Conservation (phyloP, 2,113 vertebrate genomes). For the Amazona vittata region DNA sequence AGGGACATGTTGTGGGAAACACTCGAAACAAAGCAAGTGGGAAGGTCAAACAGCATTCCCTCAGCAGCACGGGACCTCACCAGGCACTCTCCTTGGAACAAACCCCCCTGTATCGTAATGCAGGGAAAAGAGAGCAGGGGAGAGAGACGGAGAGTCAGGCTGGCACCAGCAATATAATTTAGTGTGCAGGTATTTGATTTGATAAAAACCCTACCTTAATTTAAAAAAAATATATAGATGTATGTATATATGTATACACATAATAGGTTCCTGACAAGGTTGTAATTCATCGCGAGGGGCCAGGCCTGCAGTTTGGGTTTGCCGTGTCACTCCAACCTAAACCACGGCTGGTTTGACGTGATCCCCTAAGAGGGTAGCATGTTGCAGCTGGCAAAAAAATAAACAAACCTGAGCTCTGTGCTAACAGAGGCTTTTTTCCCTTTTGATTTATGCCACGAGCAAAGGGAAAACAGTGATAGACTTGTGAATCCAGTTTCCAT, state of each 20-base stretch:
- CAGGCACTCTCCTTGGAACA: conserved; percentile 10
- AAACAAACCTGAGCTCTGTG: conserved; percentile 76
- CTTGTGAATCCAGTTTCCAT: conserved; percentile 67
- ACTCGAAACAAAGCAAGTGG: not conserved
- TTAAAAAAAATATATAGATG: conserved; percentile 37
- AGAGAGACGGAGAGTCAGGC: conserved; percentile 69
- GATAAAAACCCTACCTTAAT: conserved; percentile 79
- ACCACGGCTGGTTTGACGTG: conserved; percentile 75
- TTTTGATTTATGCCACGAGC: conserved; percentile 73
- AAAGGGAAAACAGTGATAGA: conserved; percentile 72
- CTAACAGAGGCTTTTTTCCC: conserved; percentile 55
- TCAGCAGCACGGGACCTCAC: not conserved
- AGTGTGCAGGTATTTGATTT: conserved; percentile 81
- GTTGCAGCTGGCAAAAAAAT: conserved; percentile 83
- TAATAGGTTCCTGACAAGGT: conserved; percentile 78
- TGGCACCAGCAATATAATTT: conserved; percentile 80
- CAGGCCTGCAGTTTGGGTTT: conserved; percentile 64
- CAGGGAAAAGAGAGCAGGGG: conserved; percentile 33
- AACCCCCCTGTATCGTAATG: conserved; percentile 51
- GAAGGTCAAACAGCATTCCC: not conserved
- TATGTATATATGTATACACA: not conserved
- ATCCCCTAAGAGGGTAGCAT: conserved; percentile 80
- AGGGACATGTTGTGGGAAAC: not conserved
- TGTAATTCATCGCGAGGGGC: conserved; percentile 78
- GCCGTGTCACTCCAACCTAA: conserved; percentile 74